Evolutionary conservation across 2,888 invertebrate genomes (phyloP).

Genomic region (Chrysina gloriosa): DNA sequence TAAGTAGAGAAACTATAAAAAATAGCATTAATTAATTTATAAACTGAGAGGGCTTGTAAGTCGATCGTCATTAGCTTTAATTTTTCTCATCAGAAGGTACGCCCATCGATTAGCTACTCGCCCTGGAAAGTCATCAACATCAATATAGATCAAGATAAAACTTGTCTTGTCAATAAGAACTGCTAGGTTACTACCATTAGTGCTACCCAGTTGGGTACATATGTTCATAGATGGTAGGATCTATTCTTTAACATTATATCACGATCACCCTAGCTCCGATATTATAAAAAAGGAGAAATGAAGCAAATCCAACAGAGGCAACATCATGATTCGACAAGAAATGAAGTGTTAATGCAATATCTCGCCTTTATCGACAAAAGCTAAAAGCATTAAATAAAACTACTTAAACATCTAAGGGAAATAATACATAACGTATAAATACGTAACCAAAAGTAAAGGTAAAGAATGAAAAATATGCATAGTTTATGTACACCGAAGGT

Average conservation of each 20-base stretch:
- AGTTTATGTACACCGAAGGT: background rate
- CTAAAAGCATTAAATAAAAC: slow-evolving; percentile 28
- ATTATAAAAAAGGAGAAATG: background rate
- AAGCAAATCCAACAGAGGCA: slow-evolving; percentile 35
- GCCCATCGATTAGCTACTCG: slow-evolving; percentile 36
- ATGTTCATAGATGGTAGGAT: background rate
- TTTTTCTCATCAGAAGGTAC: slow-evolving; percentile 22
- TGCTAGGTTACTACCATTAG: slow-evolving; percentile 19
- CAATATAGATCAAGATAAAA: slow-evolving; percentile 28
- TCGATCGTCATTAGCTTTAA: background rate
- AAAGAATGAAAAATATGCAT: slow-evolving; percentile 6
- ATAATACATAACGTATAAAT: slow-evolving; percentile 5
- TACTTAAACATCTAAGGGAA: slow-evolving; percentile 39
- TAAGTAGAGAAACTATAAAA: background rate
- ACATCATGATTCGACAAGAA: slow-evolving; percentile 41
- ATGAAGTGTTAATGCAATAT: slow-evolving; percentile 39
- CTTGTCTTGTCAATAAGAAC: slow-evolving; percentile 36
- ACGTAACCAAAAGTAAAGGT: slow-evolving; percentile 19
- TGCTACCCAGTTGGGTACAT: slow-evolving; percentile 4
- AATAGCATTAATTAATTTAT: slow-evolving; percentile 19
- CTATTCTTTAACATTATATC: slow-evolving; percentile 23
- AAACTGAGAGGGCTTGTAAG: background rate
- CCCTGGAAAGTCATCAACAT: slow-evolving; percentile 25
- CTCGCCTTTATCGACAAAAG: slow-evolving; percentile 21
- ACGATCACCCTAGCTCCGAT: slow-evolving; percentile 20